Percentiles rank a stretch among this genome's conserved stretches.
Conservation (phyloP, 2,888 invertebrate species). For the Trichacis sp. region DNA sequence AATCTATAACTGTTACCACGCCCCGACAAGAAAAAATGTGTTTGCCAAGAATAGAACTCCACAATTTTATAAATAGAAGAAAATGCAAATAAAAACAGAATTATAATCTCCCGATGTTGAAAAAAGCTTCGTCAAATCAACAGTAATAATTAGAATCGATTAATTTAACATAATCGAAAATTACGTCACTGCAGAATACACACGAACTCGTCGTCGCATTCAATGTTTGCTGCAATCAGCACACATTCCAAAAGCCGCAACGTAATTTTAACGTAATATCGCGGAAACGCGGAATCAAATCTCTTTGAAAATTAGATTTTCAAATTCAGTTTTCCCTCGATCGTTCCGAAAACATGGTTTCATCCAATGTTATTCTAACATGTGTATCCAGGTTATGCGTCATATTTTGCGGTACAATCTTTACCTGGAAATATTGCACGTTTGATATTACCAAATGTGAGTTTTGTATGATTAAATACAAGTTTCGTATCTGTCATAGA, state of each 20-base stretch:
- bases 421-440: no score
- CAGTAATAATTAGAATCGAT: slow-evolving; percentile 9
- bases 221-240: slow-evolving; percentile 13
- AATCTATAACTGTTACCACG: neutral
- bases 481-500: no score
- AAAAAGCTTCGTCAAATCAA: slow-evolving; percentile 14
- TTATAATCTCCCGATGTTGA: no score
- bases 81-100: no score
- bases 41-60: neutral
- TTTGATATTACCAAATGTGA: no score
- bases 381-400: no score
- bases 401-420: no score
- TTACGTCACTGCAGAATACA: slow-evolving; percentile 15
- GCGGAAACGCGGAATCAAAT: slow-evolving; percentile 2
- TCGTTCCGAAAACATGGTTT: neutral
- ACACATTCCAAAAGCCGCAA: slow-evolving; percentile 22
- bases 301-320: slow-evolving; percentile 5
- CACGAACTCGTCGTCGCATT: neutral
- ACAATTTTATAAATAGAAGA: no score
- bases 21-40: neutral
- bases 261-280: slow-evolving; percentile 25
- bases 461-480: no score
- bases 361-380: neutral
- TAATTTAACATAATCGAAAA: slow-evolving; percentile 17
- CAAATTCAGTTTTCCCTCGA: neutral